Conservation (phyloP, 2,113 vertebrate genomes). For the Mobula birostris region DNA sequence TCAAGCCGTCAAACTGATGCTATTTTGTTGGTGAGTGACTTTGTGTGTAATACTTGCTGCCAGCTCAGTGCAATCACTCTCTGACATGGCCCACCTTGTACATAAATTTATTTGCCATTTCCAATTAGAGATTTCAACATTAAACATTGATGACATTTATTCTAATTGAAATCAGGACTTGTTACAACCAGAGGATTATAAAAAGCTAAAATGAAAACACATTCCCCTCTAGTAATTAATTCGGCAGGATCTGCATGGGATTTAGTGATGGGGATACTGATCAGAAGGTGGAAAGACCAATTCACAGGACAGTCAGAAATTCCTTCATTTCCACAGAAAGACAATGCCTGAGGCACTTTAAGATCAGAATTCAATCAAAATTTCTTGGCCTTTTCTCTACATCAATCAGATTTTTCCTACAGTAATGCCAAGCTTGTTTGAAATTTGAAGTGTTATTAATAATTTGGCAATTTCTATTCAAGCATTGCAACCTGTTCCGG, state of each 20-base stretch:
- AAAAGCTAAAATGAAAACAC: neutral
- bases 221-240: constrained; percentile 5
- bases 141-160: neutral
- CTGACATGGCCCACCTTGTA: neutral
- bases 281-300: neutral
- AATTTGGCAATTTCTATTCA: neutral
- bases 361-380: neutral
- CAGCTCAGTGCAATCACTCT: too few species aligned
- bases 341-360: neutral
- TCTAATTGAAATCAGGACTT: neutral
- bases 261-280: too few species aligned
- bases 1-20: neutral
- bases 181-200: neutral
- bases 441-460: neutral
- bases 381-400: neutral
- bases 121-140: neutral
- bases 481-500: neutral
- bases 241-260: neutral
- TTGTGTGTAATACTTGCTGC: neutral
- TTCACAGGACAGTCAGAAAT: neutral
- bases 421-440: neutral
- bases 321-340: neutral
- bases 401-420: constrained; percentile 15
- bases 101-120: neutral
- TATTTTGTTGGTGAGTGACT: neutral